Percentiles rank a stretch among this genome's conserved stretches.
These are phyloP conservation scores for Sciurus vulgaris DNA, from an alignment of 2,797 vertebrate species.

Conservation along the genomic window DNA sequence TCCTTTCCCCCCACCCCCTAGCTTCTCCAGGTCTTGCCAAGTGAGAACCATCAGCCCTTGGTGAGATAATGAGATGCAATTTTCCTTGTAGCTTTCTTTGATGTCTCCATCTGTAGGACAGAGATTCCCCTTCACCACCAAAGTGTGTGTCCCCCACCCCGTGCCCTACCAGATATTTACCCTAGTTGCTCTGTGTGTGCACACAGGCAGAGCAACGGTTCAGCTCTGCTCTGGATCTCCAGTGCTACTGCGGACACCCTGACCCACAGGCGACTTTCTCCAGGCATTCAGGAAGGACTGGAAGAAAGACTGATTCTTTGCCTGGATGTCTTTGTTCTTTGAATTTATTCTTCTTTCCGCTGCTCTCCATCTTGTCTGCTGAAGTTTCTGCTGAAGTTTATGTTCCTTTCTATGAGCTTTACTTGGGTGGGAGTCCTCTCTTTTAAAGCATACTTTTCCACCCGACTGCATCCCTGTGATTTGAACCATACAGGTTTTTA, in stretches of 20 bases:
- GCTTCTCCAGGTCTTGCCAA: not conserved
- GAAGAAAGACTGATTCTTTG: slow-evolving; percentile 39
- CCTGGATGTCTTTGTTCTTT: slow-evolving; percentile 86
- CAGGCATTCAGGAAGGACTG: not conserved
- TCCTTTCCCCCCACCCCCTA: too few relatives aligned
- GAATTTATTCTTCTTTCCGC: slow-evolving; percentile 83
- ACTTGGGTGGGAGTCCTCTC: slow-evolving; percentile 78
- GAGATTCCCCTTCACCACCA: not conserved
- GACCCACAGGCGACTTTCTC: not conserved
- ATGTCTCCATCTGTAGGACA: not conserved
- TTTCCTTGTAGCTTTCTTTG: not conserved
- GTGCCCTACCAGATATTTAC: not conserved
- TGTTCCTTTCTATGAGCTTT: slow-evolving; percentile 84
- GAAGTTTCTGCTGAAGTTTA: slow-evolving; percentile 83
- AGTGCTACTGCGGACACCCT: rapidly evolving
- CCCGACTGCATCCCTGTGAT: slow-evolving; percentile 76
- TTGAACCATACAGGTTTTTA: slow-evolving; percentile 72
- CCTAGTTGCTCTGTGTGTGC: slow-evolving; percentile 38
- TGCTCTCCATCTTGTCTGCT: slow-evolving; percentile 82
- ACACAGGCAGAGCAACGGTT: not conserved
- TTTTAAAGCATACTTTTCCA: slow-evolving; percentile 84
- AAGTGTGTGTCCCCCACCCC: not conserved
- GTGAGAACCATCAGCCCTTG: not conserved
- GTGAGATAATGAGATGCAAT: not conserved
- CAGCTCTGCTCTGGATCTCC: not conserved